Base-by-base conservation (phyloP, 2,888 invertebrate species). In the Timandra comae region DNA sequence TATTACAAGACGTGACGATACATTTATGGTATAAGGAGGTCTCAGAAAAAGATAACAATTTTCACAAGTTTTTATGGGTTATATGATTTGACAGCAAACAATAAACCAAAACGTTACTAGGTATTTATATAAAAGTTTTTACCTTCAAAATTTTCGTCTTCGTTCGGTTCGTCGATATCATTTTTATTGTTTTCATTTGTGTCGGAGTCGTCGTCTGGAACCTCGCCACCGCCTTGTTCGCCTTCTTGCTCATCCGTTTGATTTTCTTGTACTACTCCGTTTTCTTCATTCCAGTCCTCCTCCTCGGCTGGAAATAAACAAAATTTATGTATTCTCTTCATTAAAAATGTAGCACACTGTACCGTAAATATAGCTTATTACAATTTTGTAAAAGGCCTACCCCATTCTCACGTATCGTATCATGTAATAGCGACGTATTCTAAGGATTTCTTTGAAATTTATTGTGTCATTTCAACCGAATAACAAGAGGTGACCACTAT, bases 201-300 rank as follows among this genome's bases (percentile, higher is more conserved):
- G 7, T 57, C 62, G 3, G 56, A 52, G 8, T 59, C 63, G 12
- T 58, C 43, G 3, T 57, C 62, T 3, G 56, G 52, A 8, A 58
- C 63, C 12, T 58, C 43, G 3, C 54, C 31, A 22, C 38, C 44
- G 6, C 40, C 49, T 3, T 12, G 40, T 9, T 35, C 60, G 9
- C 58, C 58, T 5, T 56, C 47, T 3, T 49, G 58, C 4, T 49
- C 56, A 3, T 53, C 52, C 11, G 43, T 60, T 8, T 41, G 43
- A n/a, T 49, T 40, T 5, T 49, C 55, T 33, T 53, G 55, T 3
- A 39, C 46, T 2, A 42, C 52, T 3, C 47, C 50, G 27, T 47
- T 49, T 21, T 64, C 67, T 33, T 74, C 76, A 32, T 55, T 63
- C 84, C 81, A 84, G 43, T 78, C 84, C 27, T 85, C 85, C 46